Evolutionary conservation across 30 jellyfish, hydroid and myxozoan genomes (phyloP).

Genomic region (Aurelia coerulea): DNA sequence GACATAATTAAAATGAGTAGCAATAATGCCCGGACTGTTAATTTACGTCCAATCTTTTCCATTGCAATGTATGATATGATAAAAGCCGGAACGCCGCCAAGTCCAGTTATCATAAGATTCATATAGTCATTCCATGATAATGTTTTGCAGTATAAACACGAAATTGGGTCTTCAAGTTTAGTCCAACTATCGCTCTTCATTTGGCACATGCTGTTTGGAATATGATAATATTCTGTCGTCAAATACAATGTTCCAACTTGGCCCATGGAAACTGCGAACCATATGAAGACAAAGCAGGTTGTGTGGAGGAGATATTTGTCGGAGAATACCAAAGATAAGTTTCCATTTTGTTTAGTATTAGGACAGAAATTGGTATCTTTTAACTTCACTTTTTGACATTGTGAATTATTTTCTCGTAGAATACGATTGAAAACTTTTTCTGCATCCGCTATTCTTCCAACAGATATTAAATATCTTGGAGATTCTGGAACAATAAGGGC

Average conservation of each 20-base stretch:
- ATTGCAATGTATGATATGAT: slow-evolving; percentile 56
- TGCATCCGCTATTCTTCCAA: slow-evolving; percentile 52
- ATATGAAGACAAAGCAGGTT: slow-evolving; percentile 50
- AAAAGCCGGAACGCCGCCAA: slow-evolving; percentile 75
- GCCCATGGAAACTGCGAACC: slow-evolving; percentile 79
- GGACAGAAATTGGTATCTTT: slow-evolving; percentile 19
- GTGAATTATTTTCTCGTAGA: slow-evolving; percentile 40
- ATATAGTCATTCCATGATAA: slow-evolving; percentile 53
- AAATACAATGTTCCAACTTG: slow-evolving; percentile 72
- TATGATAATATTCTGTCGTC: slow-evolving; percentile 69
- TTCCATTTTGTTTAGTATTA: slow-evolving; percentile 17
- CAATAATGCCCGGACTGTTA: slow-evolving; percentile 59
- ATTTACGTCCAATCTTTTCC: slow-evolving; percentile 71
- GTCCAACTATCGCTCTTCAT: neutral
- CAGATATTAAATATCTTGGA: slow-evolving; percentile 64
- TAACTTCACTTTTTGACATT: slow-evolving; percentile 44
- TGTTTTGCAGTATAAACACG: slow-evolving; percentile 63
- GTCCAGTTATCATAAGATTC: slow-evolving; percentile 59
- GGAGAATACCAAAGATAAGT: slow-evolving; percentile 32
- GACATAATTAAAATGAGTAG: slow-evolving; percentile 59
- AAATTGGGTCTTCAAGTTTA: slow-evolving; percentile 59
- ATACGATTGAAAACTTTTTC: slow-evolving; percentile 61
- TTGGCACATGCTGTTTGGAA: slow-evolving; percentile 55
- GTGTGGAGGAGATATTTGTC: slow-evolving; percentile 53
- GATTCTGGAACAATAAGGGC: slow-evolving; percentile 69